Conservation (phyloP, 2,888 invertebrate genomes). For the Drosophila koepferae region DNA sequence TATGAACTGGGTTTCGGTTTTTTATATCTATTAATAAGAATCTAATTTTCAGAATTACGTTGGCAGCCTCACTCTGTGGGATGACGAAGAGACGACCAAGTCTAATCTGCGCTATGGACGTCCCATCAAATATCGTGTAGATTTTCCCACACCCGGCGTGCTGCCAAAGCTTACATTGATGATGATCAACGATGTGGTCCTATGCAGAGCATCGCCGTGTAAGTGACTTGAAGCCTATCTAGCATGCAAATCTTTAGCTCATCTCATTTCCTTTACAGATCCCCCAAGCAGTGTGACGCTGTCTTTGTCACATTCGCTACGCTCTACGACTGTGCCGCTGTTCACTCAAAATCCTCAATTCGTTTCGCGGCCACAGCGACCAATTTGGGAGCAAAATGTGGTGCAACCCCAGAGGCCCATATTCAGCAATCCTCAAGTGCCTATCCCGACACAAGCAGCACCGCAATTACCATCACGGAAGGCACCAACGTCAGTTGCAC, state of each 20-base stretch:
- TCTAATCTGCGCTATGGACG: slow-evolving; percentile 67
- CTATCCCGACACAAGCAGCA: not conserved
- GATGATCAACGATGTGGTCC: slow-evolving; percentile 86
- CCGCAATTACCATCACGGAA: not conserved
- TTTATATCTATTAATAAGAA: not conserved
- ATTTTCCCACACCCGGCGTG: slow-evolving; percentile 87
- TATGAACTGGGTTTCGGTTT: not conserved
- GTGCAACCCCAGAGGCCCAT: not conserved
- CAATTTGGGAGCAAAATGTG: slow-evolving; percentile 1
- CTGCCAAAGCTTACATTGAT: slow-evolving; percentile 87
- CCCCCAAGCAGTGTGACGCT: slow-evolving; percentile 63
- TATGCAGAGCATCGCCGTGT: slow-evolving; percentile 87
- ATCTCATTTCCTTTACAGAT: slow-evolving; percentile 54
- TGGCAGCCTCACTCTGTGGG: slow-evolving; percentile 69
- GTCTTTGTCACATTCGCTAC: slow-evolving; percentile 63
- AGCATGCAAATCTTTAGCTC: not conserved
- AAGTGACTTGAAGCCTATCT: slow-evolving; percentile 35
- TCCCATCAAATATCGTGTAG: slow-evolving; percentile 86
- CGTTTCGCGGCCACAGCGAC: not conserved
- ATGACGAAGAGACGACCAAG: slow-evolving; percentile 63
- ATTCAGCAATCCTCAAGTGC: not conserved
- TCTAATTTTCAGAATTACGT: slow-evolving; percentile 58
- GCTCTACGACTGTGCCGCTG: slow-evolving; percentile 36
- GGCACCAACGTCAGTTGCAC: not conserved
- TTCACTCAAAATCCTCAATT: slow-evolving; percentile 16